phyloP scores from a whole-genome alignment of 2,113 vertebrate species.

The Mormyrus iriodes region DNA sequence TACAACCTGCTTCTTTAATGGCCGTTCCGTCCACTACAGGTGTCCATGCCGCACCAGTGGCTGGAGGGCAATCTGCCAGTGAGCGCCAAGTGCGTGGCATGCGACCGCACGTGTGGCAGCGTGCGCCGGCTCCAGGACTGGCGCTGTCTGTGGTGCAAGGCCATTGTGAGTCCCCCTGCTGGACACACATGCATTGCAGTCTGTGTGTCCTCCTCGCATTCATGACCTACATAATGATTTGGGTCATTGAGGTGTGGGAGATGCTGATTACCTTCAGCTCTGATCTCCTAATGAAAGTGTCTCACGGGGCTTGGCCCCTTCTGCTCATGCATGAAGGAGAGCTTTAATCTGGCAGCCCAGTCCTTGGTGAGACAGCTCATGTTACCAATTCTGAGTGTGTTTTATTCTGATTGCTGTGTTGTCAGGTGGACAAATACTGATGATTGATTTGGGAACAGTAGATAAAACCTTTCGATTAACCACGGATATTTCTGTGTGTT shows the following conservation, averaged over 20 bases:
- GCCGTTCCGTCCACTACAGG: slow-evolving; percentile 45
- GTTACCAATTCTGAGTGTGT: neutral
- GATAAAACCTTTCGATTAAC: neutral
- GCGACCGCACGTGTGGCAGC: slow-evolving; percentile 77
- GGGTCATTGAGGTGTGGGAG: neutral
- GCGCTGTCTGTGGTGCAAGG: slow-evolving; percentile 87
- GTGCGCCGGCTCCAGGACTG: slow-evolving; percentile 85
- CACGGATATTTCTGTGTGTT: neutral
- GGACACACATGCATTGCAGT: neutral
- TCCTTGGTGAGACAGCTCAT: neutral
- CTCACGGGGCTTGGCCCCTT: neutral
- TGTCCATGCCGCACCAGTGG: slow-evolving; percentile 89
- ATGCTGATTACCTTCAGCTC: neutral
- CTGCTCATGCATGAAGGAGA: neutral
- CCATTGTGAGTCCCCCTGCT: slow-evolving; percentile 64
- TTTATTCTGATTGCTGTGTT: neutral
- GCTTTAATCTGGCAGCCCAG: neutral
- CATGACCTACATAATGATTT: neutral
- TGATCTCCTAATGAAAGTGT: neutral
- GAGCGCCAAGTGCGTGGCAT: slow-evolving; percentile 77
- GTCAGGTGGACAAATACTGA: neutral
- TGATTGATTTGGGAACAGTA: neutral
- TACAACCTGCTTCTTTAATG: neutral
- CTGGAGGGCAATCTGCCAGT: slow-evolving; percentile 84
- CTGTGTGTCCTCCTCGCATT: neutral